These are phyloP conservation scores for Pelusios castaneus DNA, from an alignment of 2,113 vertebrate genomes.

Conservation along the genomic window DNA sequence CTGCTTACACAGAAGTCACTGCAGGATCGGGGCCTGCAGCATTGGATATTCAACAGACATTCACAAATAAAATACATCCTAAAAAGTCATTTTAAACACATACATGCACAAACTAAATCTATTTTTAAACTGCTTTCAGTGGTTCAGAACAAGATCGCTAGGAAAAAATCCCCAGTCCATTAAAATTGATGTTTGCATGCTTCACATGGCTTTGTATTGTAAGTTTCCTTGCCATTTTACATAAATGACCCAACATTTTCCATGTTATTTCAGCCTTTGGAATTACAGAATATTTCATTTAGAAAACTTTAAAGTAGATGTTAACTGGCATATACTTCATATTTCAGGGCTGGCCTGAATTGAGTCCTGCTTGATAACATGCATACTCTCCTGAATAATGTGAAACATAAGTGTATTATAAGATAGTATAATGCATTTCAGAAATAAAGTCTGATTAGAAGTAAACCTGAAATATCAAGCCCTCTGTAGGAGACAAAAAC, in stretches of 20 bases:
- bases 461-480: constrained; percentile 67
- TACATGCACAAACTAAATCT: not conserved
- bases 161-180: not conserved
- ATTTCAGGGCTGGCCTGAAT: constrained; percentile 40
- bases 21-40: not conserved
- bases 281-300: not conserved
- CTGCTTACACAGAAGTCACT: not conserved
- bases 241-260: not conserved
- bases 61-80: not conserved
- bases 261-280: not conserved
- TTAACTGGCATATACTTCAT: constrained; percentile 53
- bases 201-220: not conserved
- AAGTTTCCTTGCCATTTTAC: not conserved
- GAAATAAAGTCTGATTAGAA: constrained; percentile 66
- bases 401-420: constrained; percentile 25
- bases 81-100: not conserved
- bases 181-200: not conserved
- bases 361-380: constrained; percentile 34
- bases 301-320: constrained; percentile 63
- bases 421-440: constrained; percentile 43
- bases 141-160: not conserved
- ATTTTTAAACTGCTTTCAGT: not conserved
- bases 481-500: constrained; percentile 48
- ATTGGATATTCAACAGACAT: not conserved
- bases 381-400: constrained; percentile 60